Evolutionary conservation across 2,113 vertebrate species (phyloP).

Genomic region (Nipponia nippon): DNA sequence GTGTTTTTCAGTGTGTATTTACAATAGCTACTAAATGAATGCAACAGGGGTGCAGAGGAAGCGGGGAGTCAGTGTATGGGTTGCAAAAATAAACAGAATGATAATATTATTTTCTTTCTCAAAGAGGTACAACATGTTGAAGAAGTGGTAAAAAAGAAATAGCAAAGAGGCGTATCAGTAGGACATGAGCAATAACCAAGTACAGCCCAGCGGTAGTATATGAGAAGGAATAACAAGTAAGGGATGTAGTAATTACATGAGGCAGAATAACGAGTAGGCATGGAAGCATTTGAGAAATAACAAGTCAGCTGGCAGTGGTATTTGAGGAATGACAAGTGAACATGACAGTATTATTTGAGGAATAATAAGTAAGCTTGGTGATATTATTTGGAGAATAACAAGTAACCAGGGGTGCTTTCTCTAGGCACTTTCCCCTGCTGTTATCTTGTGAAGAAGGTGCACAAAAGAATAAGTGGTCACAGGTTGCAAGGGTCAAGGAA

Average conservation of each 20-base stretch:
- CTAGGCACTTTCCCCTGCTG: not conserved
- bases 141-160: slow-evolving; percentile 8
- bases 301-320: slow-evolving; percentile 56
- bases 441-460: slow-evolving; percentile 28
- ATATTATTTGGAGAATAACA: slow-evolving; percentile 65
- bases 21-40: not conserved
- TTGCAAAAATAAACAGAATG: not conserved
- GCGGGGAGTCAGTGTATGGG: not conserved
- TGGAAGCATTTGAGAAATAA: slow-evolving; percentile 53
- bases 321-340: slow-evolving; percentile 58
- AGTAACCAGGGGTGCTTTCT: slow-evolving; percentile 41
- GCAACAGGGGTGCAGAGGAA: not conserved
- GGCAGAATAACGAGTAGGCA: slow-evolving; percentile 38
- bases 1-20: not conserved
- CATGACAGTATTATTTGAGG: slow-evolving; percentile 65
- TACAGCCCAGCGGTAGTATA: slow-evolving; percentile 33
- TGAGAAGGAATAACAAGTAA: slow-evolving; percentile 62
- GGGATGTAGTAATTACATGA: slow-evolving; percentile 63
- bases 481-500: slow-evolving; percentile 67
- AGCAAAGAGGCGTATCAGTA: slow-evolving; percentile 9
- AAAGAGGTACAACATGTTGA: not conserved
- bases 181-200: slow-evolving; percentile 28
- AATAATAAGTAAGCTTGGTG: slow-evolving; percentile 53
- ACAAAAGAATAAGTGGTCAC: slow-evolving; percentile 57
- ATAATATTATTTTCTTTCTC: not conserved